Conservation (phyloP, 1,140 invertebrate species). For the Diabrotica virgifera region DNA sequence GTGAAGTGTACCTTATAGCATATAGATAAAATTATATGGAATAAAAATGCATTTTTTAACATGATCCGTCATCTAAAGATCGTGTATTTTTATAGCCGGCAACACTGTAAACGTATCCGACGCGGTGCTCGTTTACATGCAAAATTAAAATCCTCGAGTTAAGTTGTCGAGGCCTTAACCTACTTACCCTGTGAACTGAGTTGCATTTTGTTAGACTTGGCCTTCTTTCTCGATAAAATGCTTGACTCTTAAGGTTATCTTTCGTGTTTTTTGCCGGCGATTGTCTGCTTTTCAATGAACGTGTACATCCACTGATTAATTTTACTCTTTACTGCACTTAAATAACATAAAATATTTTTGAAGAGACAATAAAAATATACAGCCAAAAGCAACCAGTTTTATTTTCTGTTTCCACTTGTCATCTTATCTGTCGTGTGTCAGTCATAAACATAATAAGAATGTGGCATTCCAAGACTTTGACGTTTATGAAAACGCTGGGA, state of each 20-base stretch:
- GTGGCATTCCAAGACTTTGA: too few relatives aligned
- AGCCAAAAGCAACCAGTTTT: too few relatives aligned
- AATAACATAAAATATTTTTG: too few relatives aligned
- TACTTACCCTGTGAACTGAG: conserved; percentile 44
- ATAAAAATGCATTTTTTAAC: too few relatives aligned
- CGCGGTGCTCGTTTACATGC: conserved; percentile 33
- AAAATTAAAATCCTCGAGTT: conserved; percentile 32
- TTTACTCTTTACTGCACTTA: too few relatives aligned
- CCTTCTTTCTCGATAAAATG: conserved; percentile 41
- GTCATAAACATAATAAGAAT: too few relatives aligned
- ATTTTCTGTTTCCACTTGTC: too few relatives aligned
- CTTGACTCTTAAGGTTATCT: conserved; percentile 37
- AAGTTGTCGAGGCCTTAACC: conserved; percentile 42
- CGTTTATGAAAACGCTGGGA: too few relatives aligned
- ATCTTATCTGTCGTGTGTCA: too few relatives aligned
- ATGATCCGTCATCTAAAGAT: neutral
- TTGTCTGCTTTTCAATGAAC: conserved; percentile 2
- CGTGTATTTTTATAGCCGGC: conserved; percentile 4
- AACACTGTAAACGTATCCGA: conserved; percentile 25
- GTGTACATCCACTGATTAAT: neutral
- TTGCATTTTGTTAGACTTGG: conserved; percentile 47
- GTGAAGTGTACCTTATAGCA: too few relatives aligned
- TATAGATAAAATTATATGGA: too few relatives aligned
- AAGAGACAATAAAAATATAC: too few relatives aligned
- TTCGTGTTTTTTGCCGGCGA: conserved; percentile 21